phyloP scores from a whole-genome alignment of 2,888 invertebrate genomes.

The Erebia palarica region DNA sequence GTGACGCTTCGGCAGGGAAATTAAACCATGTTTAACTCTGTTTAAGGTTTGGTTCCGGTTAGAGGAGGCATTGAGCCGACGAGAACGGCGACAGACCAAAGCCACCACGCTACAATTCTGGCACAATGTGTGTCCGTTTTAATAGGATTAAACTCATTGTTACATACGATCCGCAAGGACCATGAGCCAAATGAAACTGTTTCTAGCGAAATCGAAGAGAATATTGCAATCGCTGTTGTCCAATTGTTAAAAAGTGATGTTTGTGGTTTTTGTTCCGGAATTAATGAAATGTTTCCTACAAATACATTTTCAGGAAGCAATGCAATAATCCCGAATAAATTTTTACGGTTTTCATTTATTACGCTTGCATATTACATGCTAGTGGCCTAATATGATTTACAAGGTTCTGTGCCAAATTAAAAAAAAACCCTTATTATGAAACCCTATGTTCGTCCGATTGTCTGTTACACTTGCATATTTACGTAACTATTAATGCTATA shows the following conservation, averaged over 20 bases:
- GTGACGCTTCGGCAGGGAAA: slow-evolving; percentile 65
- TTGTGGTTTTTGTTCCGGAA: slow-evolving; percentile 33
- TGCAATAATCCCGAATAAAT: slow-evolving; percentile 8
- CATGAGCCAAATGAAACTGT: slow-evolving; percentile 70
- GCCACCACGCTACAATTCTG: slow-evolving; percentile 76
- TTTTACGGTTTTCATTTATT: background rate
- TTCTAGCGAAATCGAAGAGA: slow-evolving; percentile 61
- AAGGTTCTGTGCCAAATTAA: too few species aligned
- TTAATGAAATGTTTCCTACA: slow-evolving; percentile 28
- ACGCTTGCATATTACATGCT: background rate
- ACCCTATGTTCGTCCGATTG: too few species aligned
- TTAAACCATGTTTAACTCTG: slow-evolving; percentile 81
- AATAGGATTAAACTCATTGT: slow-evolving; percentile 81
- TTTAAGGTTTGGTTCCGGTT: slow-evolving; percentile 79
- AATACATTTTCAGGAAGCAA: slow-evolving; percentile 9
- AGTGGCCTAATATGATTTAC: background rate
- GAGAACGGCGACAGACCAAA: slow-evolving; percentile 78
- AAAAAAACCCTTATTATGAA: too few species aligned
- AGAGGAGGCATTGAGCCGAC: slow-evolving; percentile 64
- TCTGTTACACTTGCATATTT: too few species aligned
- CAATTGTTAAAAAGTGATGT: slow-evolving; percentile 38
- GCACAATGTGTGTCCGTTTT: slow-evolving; percentile 78
- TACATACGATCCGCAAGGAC: slow-evolving; percentile 73
- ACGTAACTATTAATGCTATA: too few species aligned
- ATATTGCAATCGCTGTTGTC: slow-evolving; percentile 46